Base-by-base conservation (phyloP, 2,888 invertebrate species). In the Crepidodera aurea region DNA sequence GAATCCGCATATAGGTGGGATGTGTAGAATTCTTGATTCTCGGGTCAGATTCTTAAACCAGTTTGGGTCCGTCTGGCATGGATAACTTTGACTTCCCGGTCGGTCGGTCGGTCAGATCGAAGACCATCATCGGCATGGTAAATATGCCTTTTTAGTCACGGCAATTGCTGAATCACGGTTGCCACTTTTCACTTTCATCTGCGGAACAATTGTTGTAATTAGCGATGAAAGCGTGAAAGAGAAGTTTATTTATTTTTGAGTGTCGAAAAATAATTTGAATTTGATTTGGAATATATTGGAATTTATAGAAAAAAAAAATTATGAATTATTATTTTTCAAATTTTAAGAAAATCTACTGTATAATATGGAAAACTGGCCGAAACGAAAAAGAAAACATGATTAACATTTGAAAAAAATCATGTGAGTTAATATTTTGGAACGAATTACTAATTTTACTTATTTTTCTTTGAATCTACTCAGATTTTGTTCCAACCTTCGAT, bases 21-120 rank as follows among this genome's bases (percentile, higher is more conserved):
- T 67, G 57, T 58, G 60, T 57, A 60, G 57, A 65, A 67, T 68
- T 68, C 65, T 60, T 64, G 56, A 57, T 57, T 19, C 57, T 64
- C 62, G 51, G 64, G 67, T 69, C 64, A 60, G 63, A 56, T 63
- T 59, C 56, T 57, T 54, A 66, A 66, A 66, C 66, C 64, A 64
- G 66, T 66, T 66, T 66, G 40, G 27, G 64, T 34, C 56, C 62
- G 64, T 60, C 62, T 57, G 57, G 48, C 12, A 50, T 62, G 57
- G 62, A 29, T 56, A 56, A 55, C 51, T 60, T 64, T 56, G 51
- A 64, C 60, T 64, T 64, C 64, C 64, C 64, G 56, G 57, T 57
- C 42, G 29, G 13, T 16, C 42, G 29, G 13, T 16, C 55, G 44
- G 44, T 19, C 18, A 27, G 32, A 32, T 22, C 34, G 40, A 53